These are phyloP conservation scores for Octodon degus DNA, from an alignment of 2,113 vertebrate genomes.

Conservation along the genomic window DNA sequence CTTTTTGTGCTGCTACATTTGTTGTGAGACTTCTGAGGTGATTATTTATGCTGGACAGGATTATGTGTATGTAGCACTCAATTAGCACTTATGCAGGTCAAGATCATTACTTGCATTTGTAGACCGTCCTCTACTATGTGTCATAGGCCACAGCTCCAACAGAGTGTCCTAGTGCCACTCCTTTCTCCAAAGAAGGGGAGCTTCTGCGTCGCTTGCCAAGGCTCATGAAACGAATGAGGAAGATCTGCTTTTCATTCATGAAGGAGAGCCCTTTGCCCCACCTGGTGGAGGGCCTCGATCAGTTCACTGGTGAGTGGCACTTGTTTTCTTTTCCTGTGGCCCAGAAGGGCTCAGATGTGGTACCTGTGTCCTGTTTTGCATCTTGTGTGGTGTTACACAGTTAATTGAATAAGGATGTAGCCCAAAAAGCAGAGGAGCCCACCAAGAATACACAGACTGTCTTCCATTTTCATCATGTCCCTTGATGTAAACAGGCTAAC, in stretches of 20 bases:
- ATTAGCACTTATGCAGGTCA: fast-evolving
- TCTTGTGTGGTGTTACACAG: neutral
- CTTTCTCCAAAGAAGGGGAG: constrained; percentile 56
- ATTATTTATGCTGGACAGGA: neutral
- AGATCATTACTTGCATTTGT: neutral
- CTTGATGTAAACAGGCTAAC: neutral
- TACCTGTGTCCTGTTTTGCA: neutral
- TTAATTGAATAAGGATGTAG: constrained; percentile 18
- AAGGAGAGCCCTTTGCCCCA: constrained; percentile 88
- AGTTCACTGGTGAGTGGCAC: constrained; percentile 90
- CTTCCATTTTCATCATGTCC: neutral
- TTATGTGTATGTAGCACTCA: neutral
- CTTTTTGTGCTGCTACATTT: neutral
- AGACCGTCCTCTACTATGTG: neutral
- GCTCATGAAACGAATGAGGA: constrained; percentile 93
- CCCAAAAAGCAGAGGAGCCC: neutral
- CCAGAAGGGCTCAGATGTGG: neutral
- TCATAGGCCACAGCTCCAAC: constrained; percentile 70
- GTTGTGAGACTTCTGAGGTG: neutral
- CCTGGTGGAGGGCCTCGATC: constrained; percentile 93
- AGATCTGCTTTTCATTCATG: constrained; percentile 90
- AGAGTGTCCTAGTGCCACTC: constrained; percentile 20
- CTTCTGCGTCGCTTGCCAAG: constrained; percentile 92
- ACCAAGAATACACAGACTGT: neutral
- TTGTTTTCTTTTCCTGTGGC: neutral